Conservation (phyloP, 2,888 invertebrate species). For the Labia minor region DNA sequence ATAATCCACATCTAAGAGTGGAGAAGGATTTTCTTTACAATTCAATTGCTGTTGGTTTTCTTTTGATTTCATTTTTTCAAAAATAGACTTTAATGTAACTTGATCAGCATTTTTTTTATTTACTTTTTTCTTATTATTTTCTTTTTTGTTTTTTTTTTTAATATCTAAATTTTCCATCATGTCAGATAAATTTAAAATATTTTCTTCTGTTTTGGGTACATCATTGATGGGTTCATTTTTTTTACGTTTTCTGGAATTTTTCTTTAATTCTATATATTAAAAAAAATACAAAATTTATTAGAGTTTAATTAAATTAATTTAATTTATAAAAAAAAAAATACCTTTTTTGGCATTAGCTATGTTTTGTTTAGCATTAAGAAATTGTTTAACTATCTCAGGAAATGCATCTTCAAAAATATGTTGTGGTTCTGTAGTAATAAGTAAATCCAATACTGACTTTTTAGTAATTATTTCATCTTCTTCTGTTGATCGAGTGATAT, state of each 20-base stretch:
- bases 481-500: conserved; percentile 28
- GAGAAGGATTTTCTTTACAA: too few relatives aligned
- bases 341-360: conserved; percentile 21
- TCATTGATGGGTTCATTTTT: too few relatives aligned
- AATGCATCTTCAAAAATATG: conserved; percentile 50
- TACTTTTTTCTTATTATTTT: neutral
- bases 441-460: conserved; percentile 38
- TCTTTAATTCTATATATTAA: neutral
- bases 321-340: neutral
- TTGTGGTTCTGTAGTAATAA: conserved; percentile 60
- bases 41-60: neutral
- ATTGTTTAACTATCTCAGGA: conserved; percentile 49
- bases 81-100: neutral
- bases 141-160: neutral
- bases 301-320: neutral
- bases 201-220: neutral
- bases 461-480: conserved; percentile 38
- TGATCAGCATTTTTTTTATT: neutral
- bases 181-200: neutral
- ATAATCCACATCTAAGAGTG: neutral
- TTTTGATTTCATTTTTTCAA: neutral
- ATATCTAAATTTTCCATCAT: conserved; percentile 1
- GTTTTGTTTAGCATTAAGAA: conserved; percentile 45
- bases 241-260: neutral
- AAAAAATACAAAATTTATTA: neutral